Evolutionary conservation across 2,797 vertebrate genomes (phyloP).

Genomic region (Lepus oiostolus): DNA sequence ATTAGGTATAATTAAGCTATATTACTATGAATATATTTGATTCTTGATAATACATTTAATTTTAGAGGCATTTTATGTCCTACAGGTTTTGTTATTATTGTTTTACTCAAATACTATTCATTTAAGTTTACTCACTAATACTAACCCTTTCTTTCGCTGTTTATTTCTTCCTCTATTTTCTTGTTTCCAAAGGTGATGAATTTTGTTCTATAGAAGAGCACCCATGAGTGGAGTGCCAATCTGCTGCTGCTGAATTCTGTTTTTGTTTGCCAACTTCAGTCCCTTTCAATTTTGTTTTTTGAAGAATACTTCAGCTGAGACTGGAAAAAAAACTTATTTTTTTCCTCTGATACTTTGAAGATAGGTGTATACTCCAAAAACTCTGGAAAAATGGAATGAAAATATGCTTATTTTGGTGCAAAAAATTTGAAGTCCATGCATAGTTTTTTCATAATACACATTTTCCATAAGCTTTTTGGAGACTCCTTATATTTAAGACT

Average conservation of each 20-base stretch:
- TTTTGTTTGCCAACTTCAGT: constrained; percentile 8
- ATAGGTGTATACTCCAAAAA: too few relatives aligned
- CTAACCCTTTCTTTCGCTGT: background rate
- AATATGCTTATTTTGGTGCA: too few relatives aligned
- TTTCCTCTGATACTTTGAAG: background rate
- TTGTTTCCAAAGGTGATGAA: background rate
- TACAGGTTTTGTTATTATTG: background rate
- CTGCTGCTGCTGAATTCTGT: background rate
- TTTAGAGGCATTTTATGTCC: background rate
- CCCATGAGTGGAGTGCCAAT: background rate
- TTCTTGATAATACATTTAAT: background rate
- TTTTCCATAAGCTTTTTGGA: too few relatives aligned
- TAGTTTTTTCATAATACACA: too few relatives aligned
- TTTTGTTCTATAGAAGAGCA: background rate
- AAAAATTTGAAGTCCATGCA: too few relatives aligned
- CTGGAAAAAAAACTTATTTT: background rate
- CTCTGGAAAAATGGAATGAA: too few relatives aligned
- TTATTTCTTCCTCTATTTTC: background rate
- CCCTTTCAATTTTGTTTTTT: background rate
- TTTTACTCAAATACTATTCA: background rate
- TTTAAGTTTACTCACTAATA: background rate
- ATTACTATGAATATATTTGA: background rate
- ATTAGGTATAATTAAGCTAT: background rate
- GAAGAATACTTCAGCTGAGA: background rate
- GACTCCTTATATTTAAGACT: too few relatives aligned